Evolutionary conservation across 2,888 invertebrate genomes (phyloP).

Genomic region (Platycheirus rosarum): DNA sequence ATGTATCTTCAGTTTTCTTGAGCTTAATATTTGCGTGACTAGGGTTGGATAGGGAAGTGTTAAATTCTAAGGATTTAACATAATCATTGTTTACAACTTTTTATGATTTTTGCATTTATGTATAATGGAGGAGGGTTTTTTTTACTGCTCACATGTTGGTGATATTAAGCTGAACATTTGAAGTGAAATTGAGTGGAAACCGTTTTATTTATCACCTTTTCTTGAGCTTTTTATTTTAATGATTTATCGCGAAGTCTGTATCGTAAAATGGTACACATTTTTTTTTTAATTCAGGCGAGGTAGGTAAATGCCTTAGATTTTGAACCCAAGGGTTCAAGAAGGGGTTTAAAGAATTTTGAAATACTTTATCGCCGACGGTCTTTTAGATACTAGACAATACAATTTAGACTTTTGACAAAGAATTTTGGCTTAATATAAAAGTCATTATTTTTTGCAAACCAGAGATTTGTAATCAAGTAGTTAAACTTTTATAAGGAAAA

Average conservation of each 20-base stretch:
- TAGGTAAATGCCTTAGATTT: too few species aligned
- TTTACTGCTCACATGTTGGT: slow-evolving; percentile 13
- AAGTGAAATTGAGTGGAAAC: slow-evolving; percentile 49
- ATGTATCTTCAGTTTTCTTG: neutral
- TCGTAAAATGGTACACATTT: too few species aligned
- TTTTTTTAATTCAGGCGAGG: too few species aligned
- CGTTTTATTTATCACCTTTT: slow-evolving; percentile 18
- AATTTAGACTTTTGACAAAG: too few species aligned
- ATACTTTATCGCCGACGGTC: too few species aligned
- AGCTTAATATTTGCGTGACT: neutral
- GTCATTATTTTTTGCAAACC: too few species aligned
- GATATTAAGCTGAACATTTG: slow-evolving; percentile 31
- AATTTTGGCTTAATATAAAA: too few species aligned
- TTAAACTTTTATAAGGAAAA: too few species aligned
- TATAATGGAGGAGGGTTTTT: slow-evolving; percentile 3
- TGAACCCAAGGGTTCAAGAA: too few species aligned
- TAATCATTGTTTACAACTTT: slow-evolving; percentile 57
- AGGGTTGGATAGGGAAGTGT: neutral
- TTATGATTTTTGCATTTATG: slow-evolving; percentile 23
- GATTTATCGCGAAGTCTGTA: slow-evolving; percentile 9
- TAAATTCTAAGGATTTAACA: slow-evolving; percentile 45
- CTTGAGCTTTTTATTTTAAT: slow-evolving; percentile 13
- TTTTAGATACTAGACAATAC: too few species aligned
- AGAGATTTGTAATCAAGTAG: too few species aligned
- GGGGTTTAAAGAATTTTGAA: too few species aligned